Base-by-base conservation (phyloP, 1,140 invertebrate genomes). In the Archivesica marissinica region DNA sequence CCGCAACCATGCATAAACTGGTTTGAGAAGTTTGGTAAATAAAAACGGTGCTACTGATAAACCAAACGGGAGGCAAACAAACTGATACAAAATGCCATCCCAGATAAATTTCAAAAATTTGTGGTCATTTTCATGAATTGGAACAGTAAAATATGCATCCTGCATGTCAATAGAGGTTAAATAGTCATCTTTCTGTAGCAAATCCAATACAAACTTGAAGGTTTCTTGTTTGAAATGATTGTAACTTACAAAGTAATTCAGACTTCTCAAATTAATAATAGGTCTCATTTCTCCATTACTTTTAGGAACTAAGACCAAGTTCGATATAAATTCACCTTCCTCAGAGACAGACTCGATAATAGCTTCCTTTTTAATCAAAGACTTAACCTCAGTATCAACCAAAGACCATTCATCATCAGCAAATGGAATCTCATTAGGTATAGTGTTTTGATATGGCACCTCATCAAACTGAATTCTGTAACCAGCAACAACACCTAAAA, bases 91-190 rank as follows among this genome's bases (percentile, higher is more conserved):
- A 9, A 64, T 28, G 20, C 39, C 35, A 64, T 79, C 50, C 56
- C 56, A 79, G 59, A 23, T 44, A 79, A 79, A 79, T 41, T 66
- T 64, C 33, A 79, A 30, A 66, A 44, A 79, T 30, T 79, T 79
- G 15, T 56, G 54, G 47, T 25, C 20, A 6, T 79, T 23, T 44
- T 44, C 39, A 66, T 44, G 44, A 44, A 79, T 79, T n/a, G 33
- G 35, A n/a, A 77, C 35, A 44, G 15, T 64, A 79, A 74, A 66
- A 66, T 79, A 79, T 9, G 77, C 56, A 61, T 79, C 56, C 20
- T 15, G 41, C 35, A 79, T 35, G 44, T 79, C 56, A 28, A 84
- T 52, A 3, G 13, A 44, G 39, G 76, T 79, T 15, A 79, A 52
- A 30, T 39, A 79, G 44, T 79, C 56, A 79, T 47, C 41, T 52